Evolutionary conservation across 2,797 vertebrate species (phyloP).

Genomic region (Parambassis ranga): DNA sequence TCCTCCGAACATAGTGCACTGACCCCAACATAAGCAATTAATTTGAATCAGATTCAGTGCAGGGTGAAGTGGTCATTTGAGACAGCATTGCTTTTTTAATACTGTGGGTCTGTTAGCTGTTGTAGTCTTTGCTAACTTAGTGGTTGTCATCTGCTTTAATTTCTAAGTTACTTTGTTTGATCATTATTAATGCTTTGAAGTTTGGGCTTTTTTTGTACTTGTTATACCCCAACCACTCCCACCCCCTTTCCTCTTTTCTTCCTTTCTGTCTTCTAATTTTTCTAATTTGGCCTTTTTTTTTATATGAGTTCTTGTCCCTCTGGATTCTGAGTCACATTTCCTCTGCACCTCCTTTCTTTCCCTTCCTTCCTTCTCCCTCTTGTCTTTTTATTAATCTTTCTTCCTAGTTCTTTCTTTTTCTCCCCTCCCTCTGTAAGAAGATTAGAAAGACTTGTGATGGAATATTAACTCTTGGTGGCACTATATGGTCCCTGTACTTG

Average conservation of each 20-base stretch:
- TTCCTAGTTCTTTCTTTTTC: conserved; percentile 12
- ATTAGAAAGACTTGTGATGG: conserved; percentile 78
- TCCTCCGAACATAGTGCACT: not conserved
- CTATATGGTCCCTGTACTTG: conserved; percentile 48
- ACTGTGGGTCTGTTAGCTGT: conserved; percentile 50
- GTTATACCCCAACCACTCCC: conserved; percentile 13
- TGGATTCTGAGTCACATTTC: conserved; percentile 38
- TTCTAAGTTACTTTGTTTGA: conserved; percentile 50
- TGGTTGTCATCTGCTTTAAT: conserved; percentile 57
- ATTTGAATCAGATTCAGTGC: not conserved
- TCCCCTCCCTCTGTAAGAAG: conserved; percentile 58
- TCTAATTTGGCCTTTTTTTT: conserved; percentile 34
- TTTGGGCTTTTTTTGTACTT: conserved; percentile 66
- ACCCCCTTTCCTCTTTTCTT: not conserved
- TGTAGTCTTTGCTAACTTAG: conserved; percentile 48
- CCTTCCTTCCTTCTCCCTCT: not conserved
- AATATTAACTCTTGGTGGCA: conserved; percentile 70
- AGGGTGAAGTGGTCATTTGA: conserved; percentile 61
- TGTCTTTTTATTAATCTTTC: conserved; percentile 45
- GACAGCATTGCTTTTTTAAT: conserved; percentile 34
- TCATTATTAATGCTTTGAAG: conserved; percentile 68
- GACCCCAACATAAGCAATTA: not conserved
- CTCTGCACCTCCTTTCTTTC: conserved; percentile 15
- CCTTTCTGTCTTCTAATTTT: conserved; percentile 23
- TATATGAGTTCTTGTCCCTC: conserved; percentile 35